Evolutionary conservation across 1,140 invertebrate species (phyloP), one percentile per base, ranked within the genome.

Genomic region (Drosophila tani): DNA sequence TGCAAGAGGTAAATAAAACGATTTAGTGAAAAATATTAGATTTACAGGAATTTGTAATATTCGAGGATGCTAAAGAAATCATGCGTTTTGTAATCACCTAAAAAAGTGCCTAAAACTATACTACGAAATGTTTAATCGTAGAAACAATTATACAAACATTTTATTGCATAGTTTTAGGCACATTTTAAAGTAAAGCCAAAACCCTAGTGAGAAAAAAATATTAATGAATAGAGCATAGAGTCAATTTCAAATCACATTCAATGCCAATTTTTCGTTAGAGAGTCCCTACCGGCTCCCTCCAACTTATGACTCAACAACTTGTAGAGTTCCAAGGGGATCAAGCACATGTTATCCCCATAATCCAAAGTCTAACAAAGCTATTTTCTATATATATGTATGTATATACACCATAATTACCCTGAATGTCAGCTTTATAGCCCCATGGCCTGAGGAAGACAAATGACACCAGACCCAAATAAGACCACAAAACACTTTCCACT

Each of bases 391-490:
- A 27, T 40, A 50, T 49, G 19, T 19, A 24, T 40, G 40, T 49
- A 19, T 11, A 2, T 45, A 47, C 12, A 32, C 64, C 53, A 43
- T 70, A 70, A 70, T 70, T 69, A 70, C 64, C 29, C 27, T 29
- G 32, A 60, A 50, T 51, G 35, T 50, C 55, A 50, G 55, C 68
- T 43, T 21, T 69, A 32, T 51, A 69, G 27, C 63, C 24, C 21
- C 32, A 29, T 43, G 45, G 14, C 38, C 21, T 43, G 46, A 74
- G 38, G 46, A 74, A 74, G 70, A 73, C 68, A 73, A 74, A 74
- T 73, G 69, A 73, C 38, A 45, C 35, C 24, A 56, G 11, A 24
- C 47, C 35, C 38, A 45, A 68, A 68, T 68, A 43, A 29, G 24
- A 43, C 38, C 53, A 51, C 38, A 59, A 73, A 59, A 58, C 67